phyloP scores from a whole-genome alignment of 2,113 vertebrate genomes.

The Lycocorax pyrrhopterus region DNA sequence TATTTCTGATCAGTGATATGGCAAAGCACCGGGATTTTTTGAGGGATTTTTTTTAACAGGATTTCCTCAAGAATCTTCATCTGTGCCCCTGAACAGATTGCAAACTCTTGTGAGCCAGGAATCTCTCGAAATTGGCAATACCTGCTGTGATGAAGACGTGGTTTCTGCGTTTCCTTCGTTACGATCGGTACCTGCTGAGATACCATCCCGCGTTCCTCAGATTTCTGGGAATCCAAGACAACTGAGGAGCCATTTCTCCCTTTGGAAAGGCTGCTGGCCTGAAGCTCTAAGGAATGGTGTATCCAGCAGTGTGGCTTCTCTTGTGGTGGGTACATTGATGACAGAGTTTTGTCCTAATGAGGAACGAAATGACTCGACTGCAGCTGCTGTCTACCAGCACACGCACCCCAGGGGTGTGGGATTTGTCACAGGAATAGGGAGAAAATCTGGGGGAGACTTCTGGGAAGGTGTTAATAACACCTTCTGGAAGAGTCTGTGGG shows the following conservation, averaged over 20 bases:
- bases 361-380: accelerated
- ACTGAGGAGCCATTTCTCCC: neutral
- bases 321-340: accelerated
- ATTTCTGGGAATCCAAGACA: neutral
- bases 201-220: neutral
- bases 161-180: neutral
- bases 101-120: neutral
- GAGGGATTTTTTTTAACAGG: neutral
- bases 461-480: neutral
- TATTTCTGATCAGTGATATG: neutral
- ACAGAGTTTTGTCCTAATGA: neutral
- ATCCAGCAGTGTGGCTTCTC: neutral
- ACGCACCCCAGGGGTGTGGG: neutral
- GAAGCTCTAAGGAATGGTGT: neutral
- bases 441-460: neutral
- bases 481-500: neutral
- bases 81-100: neutral
- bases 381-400: neutral
- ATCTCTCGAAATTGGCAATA: neutral
- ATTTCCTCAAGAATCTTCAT: neutral
- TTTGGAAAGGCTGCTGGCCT: neutral
- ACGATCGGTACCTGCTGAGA: neutral
- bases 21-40: neutral
- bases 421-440: neutral
- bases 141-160: neutral